Base-by-base conservation (phyloP, 2,113 vertebrate genomes). In the Pedionomus torquatus region DNA sequence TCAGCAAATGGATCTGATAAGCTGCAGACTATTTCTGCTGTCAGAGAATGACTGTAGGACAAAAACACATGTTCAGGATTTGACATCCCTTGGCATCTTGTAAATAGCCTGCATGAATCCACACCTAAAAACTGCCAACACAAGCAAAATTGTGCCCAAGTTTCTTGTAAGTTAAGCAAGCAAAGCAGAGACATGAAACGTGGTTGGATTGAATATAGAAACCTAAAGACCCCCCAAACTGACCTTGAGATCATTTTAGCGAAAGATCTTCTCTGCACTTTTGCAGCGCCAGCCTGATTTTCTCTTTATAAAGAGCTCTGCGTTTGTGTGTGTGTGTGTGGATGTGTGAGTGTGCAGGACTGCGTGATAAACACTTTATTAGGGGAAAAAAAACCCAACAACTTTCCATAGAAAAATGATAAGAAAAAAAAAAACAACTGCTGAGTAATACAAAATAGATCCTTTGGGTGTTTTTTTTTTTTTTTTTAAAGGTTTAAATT, bases 41-140 rank as follows among this genome's bases (percentile, higher is more conserved):
- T 98, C 97, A 98, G 97, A 97, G 96, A 98, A 97, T 97, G 97
- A 97, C 95, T 93, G 79, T 92, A 89, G 97, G 96, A 98, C 97
- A 97, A 98, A 98, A 98, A 98, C 97, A 97, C 97, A 97, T 97
- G 97, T 97, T 98, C 96, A 94, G 75, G 92, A 98, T 97, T 98
- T 98, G 98, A 98, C 98, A 98, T 98, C 97, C 96, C 96, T 97
- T 98, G 98, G 98, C 98, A 98, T 98, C 98, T 98, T 98, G 97
- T 98, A 98, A 98, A 98, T 98, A 98, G 98, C 97, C 98, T 98
- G 89, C 95, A 95, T 90, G 83, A 98, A 98, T 97, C 98, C 97
- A 97, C 96, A 98, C 98, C 98, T 98, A 97, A 98, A 98, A 98
- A 98, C 97, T 98, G 98, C 98, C 97, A 98, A 97, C 95, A 95